Evolutionary conservation across 2,113 vertebrate species (phyloP).

Genomic region (Microcebus jonahi): DNA sequence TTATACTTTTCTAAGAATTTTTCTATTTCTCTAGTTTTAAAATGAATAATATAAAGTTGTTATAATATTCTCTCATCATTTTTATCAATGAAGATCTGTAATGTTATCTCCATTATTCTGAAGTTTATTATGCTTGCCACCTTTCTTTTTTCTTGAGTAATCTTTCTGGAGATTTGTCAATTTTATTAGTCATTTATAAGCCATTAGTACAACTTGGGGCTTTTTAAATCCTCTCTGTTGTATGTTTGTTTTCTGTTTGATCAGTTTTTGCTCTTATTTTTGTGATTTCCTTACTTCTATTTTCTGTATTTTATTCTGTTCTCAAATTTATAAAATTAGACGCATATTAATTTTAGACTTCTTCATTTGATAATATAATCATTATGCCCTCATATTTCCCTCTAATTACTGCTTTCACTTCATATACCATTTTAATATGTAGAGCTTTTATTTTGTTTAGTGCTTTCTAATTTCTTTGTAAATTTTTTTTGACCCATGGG

Average conservation of each 20-base stretch:
- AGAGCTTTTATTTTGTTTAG: not conserved
- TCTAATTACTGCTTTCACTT: not conserved
- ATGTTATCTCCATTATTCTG: not conserved
- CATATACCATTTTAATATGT: not conserved
- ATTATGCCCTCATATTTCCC: not conserved
- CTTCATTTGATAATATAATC: not conserved
- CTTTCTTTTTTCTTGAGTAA: not conserved
- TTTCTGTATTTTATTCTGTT: not conserved
- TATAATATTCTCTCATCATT: not conserved
- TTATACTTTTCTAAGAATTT: not conserved
- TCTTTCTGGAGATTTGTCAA: not conserved
- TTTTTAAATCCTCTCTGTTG: not conserved
- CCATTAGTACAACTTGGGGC: not conserved
- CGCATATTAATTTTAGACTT: not conserved
- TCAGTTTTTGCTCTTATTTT: not conserved
- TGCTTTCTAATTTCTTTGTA: not conserved
- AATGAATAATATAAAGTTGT: not conserved
- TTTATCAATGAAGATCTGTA: not conserved
- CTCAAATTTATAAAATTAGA: not conserved
- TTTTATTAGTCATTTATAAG: not conserved
- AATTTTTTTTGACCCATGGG: not conserved
- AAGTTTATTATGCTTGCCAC: not conserved
- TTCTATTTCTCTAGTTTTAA: conserved; percentile 26
- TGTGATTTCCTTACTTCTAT: not conserved
- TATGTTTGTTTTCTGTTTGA: not conserved